Percentiles rank a stretch among this genome's conserved stretches.
Conservation (phyloP, 1,140 invertebrate genomes). For the Bombus sylvicola region DNA sequence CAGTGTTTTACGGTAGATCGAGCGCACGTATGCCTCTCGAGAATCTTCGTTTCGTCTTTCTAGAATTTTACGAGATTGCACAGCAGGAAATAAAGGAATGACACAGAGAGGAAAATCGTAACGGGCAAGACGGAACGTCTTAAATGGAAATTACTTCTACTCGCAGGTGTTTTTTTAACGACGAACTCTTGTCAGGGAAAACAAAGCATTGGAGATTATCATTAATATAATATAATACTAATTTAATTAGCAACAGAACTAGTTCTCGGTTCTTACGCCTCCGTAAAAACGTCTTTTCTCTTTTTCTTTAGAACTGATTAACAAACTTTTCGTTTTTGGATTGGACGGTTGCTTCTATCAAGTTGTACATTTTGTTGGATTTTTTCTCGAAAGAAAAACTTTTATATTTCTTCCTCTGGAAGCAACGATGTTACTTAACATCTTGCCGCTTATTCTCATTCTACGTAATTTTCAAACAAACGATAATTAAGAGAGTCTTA, state of each 20-base stretch:
- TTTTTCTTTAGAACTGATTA: background rate
- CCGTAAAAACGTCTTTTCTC: background rate
- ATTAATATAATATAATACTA: no score
- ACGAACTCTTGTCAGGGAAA: background rate
- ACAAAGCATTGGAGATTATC: background rate
- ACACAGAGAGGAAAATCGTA: background rate
- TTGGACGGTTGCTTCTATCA: background rate
- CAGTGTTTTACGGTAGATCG: background rate
- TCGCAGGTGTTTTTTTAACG: background rate
- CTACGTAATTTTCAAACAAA: no score
- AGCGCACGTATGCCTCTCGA: background rate
- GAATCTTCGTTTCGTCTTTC: background rate
- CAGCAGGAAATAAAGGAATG: background rate
- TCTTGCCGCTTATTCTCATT: no score
- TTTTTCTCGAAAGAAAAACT: background rate
- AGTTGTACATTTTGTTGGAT: background rate
- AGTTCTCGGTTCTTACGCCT: background rate
- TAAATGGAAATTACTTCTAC: background rate
- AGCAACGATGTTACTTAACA: no score
- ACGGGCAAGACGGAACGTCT: background rate
- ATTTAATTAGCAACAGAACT: background rate
- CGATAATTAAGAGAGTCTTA: no score
- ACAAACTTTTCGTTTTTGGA: background rate
- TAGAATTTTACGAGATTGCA: background rate
- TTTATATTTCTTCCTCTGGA: no score